Conservation (phyloP, 2,888 invertebrate genomes). For the Drosophila parthenogenetica region DNA sequence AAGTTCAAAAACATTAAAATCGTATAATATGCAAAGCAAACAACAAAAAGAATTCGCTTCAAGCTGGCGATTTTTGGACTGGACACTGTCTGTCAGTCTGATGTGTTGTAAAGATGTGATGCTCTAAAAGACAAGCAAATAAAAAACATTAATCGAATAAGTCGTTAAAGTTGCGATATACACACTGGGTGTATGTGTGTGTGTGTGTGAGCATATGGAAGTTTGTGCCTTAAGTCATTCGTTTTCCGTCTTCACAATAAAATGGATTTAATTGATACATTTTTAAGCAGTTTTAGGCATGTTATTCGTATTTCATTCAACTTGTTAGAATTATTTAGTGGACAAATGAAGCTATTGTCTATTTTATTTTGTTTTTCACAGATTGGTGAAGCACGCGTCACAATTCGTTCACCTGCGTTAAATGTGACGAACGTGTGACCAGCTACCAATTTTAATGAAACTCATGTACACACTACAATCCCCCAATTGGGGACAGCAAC, state of each 20-base stretch:
- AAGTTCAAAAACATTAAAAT: conserved; percentile 75
- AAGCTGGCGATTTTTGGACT: conserved; percentile 35
- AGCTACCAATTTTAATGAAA: conserved; percentile 51
- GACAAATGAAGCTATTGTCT: neutral
- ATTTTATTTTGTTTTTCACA: neutral
- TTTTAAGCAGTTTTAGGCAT: conserved; percentile 1
- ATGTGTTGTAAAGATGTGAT: conserved; percentile 41
- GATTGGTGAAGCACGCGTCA: conserved; percentile 35
- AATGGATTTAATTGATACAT: conserved; percentile 39
- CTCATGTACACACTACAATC: conserved; percentile 20
- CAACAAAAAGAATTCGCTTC: conserved; percentile 38
- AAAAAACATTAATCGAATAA: conserved; percentile 62
- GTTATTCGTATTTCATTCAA: neutral
- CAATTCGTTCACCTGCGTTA: conserved; percentile 38
- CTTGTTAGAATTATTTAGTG: neutral
- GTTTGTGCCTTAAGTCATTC: conserved; percentile 77
- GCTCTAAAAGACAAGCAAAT: conserved; percentile 20
- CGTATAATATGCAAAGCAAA: conserved; percentile 57
- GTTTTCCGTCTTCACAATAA: conserved; percentile 62
- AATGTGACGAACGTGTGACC: conserved; percentile 38
- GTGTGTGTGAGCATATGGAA: conserved; percentile 13
- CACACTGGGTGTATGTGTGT: neutral
- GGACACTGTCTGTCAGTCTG: neutral
- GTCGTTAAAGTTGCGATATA: conserved; percentile 55
- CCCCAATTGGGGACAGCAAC: conserved; percentile 19